A percentile compares a stretch with the other conserved stretches of the same genome.
These are phyloP conservation scores for Neomorphus geoffroyi DNA, from an alignment of 2,797 vertebrate genomes.

Conservation along the genomic window DNA sequence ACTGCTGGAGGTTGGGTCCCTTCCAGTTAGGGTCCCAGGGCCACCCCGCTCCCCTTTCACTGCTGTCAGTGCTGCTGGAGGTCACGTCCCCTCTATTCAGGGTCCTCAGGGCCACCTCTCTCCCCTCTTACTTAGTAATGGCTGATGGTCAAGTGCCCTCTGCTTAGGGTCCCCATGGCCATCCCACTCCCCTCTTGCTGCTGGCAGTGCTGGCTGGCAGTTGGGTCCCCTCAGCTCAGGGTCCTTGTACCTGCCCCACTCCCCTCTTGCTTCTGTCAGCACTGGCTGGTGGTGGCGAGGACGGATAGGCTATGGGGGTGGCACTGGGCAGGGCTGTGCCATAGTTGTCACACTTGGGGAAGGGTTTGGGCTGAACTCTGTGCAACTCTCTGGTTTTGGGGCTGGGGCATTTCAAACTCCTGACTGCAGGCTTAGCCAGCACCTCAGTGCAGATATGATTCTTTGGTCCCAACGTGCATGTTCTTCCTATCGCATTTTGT, in stretches of 20 bases:
- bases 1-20: no score
- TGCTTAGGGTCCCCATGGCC: no score
- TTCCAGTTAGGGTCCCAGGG: no score
- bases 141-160: no score
- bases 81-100: no score
- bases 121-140: no score
- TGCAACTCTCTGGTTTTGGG: background rate
- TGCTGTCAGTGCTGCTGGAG: no score
- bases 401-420: background rate
- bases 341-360: fast-evolving
- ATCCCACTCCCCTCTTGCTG: no score
- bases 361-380: background rate
- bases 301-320: background rate
- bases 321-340: background rate
- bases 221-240: no score
- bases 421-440: background rate
- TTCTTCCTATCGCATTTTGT: background rate
- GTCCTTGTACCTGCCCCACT: background rate
- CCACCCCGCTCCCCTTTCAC: no score
- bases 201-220: no score
- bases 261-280: background rate
- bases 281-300: background rate
- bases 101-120: no score
- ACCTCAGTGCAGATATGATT: fast-evolving
- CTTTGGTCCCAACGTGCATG: background rate